These are phyloP conservation scores for Trypoxylus dichotomus DNA, from an alignment of 1,140 invertebrate species.

Conservation along the genomic window DNA sequence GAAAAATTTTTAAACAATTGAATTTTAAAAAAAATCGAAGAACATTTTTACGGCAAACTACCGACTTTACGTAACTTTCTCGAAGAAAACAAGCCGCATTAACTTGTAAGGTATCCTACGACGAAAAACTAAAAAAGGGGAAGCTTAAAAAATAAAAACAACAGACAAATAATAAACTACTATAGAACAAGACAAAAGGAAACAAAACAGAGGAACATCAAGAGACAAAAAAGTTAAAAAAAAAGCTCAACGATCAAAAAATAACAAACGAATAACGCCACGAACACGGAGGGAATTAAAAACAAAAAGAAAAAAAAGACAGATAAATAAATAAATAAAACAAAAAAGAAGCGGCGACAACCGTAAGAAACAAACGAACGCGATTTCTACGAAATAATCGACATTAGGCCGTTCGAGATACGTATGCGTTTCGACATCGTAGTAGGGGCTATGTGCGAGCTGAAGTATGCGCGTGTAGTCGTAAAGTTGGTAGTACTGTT, in stretches of 20 bases:
- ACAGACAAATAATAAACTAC: background rate
- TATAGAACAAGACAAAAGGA: background rate
- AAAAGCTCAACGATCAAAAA: background rate
- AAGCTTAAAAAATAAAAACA: too few species aligned
- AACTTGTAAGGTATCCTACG: too few species aligned
- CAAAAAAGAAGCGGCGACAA: background rate
- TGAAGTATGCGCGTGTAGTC: background rate
- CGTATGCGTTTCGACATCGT: background rate
- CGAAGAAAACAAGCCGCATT: too few species aligned
- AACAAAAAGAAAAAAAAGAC: too few species aligned
- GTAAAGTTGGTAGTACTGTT: background rate
- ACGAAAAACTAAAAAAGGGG: too few species aligned
- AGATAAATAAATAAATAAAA: too few species aligned
- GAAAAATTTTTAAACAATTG: too few species aligned
- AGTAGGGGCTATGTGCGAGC: background rate
- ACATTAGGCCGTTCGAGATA: background rate
- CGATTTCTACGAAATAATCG: background rate
- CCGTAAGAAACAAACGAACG: background rate
- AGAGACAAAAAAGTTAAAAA: background rate
- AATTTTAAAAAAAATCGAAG: too few species aligned
- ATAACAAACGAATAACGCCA: background rate
- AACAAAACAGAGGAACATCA: background rate
- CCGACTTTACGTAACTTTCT: too few species aligned
- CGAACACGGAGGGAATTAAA: background rate
- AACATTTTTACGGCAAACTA: too few species aligned